Evolutionary conservation across 2,113 vertebrate genomes (phyloP).

Genomic region (Campylomormyrus numenius): DNA sequence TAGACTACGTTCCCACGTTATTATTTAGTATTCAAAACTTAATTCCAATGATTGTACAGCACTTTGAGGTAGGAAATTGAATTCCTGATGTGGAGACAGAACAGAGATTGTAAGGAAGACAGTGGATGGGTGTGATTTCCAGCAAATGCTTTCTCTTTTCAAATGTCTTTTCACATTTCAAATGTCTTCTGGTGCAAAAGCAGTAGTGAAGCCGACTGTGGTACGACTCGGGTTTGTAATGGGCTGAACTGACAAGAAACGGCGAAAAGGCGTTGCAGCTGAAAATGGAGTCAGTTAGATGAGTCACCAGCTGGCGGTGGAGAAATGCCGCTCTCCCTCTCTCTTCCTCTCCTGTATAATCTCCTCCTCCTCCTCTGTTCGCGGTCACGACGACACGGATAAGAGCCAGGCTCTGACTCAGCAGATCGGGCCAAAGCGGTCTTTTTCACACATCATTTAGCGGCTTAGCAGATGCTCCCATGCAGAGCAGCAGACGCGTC

Average conservation of each 20-base stretch:
- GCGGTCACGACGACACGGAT: constrained; percentile 15
- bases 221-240: not conserved
- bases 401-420: constrained; percentile 16
- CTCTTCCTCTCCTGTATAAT: not conserved
- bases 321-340: not conserved
- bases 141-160: not conserved
- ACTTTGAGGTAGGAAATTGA: not conserved
- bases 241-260: not conserved
- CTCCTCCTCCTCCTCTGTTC: not conserved
- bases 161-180: not conserved
- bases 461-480: not conserved
- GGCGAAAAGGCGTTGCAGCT: not conserved
- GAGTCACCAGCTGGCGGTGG: not conserved
- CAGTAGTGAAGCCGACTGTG: not conserved
- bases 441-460: constrained; percentile 6
- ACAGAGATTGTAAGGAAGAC: not conserved
- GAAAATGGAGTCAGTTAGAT: not conserved
- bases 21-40: not conserved
- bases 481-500: not conserved
- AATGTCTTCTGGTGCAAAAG: not conserved
- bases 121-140: not conserved
- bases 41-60: not conserved
- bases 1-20: not conserved
- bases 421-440: not conserved
- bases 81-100: not conserved